Base-by-base conservation (phyloP, 2,797 vertebrate genomes). In the Acropternis orthonyx region DNA sequence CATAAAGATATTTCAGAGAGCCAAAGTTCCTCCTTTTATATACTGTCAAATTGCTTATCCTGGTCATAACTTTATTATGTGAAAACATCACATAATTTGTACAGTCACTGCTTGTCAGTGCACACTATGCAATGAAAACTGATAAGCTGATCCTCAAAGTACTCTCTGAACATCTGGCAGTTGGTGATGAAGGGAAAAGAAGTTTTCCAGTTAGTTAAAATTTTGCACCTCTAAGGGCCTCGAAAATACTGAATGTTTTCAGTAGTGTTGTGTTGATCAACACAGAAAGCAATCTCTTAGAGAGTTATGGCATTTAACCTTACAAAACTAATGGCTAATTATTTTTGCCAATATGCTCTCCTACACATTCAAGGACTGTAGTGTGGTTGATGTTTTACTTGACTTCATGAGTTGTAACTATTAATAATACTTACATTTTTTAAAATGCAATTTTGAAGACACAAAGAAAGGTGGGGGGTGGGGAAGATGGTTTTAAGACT, bases 81-180 rank as follows among this genome's bases (percentile, higher is more conserved):
- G 80, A 81, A 79, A 79, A 66, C 43, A 59, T 86, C 83, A 79
- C 74, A 39, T 90, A 67, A 85, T 81, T 46, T 91, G 10, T 73
- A 85, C 12, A 36, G 79, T 95, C 89, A 63, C 59, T 92, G 81
- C 83, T 94, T 94, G 58, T 95, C 81, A 89, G 82, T 85, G 22
- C 92, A 32, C 81, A 83, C 4, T 71, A 41, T 88, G 73, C 68
- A 73, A 46, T 65, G 30, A 90, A n/a, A 94, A 87, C 83, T 61
- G 62, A 48, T 43, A 44, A 75, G 41, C 30, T 63, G 48, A n/a
- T 20, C 17, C 23, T 85, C 23, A 12, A 24, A 58, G 51, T 73
- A 27, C 34, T 68, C 55, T 52, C 17, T 51, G 32, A 72, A 30
- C 85, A 66, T 49, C 55, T 46, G 39, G 32, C n/a, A 78, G 12